phyloP scores from a whole-genome alignment of 2,113 vertebrate species.

The Chlamydotis undulata region DNA sequence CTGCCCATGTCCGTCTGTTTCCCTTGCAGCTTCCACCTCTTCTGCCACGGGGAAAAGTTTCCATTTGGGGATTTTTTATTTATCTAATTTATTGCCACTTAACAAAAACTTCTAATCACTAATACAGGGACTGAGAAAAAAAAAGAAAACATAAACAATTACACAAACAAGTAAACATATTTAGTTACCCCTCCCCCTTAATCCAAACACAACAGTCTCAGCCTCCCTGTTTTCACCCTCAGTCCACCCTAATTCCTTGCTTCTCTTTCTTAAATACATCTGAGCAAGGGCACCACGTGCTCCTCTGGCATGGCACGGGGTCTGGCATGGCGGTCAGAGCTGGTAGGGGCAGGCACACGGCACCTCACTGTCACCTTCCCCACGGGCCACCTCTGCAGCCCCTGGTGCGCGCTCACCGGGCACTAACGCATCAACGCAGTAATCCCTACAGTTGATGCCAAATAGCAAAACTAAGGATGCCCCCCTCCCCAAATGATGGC shows the following conservation, averaged over 20 bases:
- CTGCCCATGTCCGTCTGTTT: not conserved
- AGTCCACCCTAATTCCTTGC: not conserved
- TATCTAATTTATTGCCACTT: not conserved
- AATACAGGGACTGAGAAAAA: not conserved
- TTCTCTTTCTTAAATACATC: not conserved
- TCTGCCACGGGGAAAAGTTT: not conserved
- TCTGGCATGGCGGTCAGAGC: not conserved
- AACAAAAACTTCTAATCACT: not conserved
- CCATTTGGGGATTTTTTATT: not conserved
- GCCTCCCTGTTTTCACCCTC: not conserved
- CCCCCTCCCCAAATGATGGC: not conserved
- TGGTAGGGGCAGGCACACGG: not conserved
- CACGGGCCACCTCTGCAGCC: not conserved
- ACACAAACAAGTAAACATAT: not conserved
- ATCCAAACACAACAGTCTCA: not conserved
- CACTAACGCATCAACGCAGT: not conserved
- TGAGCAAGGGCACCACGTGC: not conserved
- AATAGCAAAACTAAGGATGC: not conserved
- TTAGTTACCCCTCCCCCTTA: fast-evolving
- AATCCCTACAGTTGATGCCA: not conserved
- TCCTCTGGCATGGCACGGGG: not conserved
- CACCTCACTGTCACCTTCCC: not conserved
- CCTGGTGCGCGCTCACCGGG: fast-evolving
- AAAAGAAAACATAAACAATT: not conserved
- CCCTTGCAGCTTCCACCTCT: not conserved